Base-by-base conservation (phyloP, 2,113 vertebrate genomes). In the Asarcornis scutulata region DNA sequence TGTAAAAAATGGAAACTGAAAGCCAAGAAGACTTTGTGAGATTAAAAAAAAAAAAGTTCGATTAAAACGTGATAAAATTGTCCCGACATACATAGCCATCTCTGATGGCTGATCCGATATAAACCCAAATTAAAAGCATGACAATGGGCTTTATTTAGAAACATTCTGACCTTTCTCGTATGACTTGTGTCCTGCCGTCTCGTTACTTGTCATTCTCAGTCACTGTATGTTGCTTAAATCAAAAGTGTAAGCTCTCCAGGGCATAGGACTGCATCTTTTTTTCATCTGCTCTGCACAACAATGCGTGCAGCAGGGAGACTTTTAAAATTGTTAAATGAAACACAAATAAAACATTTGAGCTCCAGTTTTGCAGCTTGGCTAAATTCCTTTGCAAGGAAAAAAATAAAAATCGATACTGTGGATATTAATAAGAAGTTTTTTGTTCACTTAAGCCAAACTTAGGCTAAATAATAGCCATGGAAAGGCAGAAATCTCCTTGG, bases 101-200 rank as follows among this genome's bases (percentile, higher is more conserved):
- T 75, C 40, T 53, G 71, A 91, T 59, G 44, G 55, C 15, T 72
- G 48, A 79, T 67, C 80, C 72, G 48, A 13, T 78, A 81, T 12
- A 86, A 95, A 79, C 31, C 32, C 48, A 86, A 91, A 91, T 91
- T 94, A 91, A 97, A 86, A 91, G 66, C 66, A 88, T 53, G 62
- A 96, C 90, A 94, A 95, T 96, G 36, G 86, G 66, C 46, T 96
- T 94, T 96, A 96, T 95, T 96, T 97, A 91, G 90, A 93, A 97
- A 75, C 31, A 64, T 76, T 55, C 58, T 78, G 94, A 96, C 95
- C 89, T 91, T 82, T 95, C 58, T 95, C 8, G 11, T 96, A 92
- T 77, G 88, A 93, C 88, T 95, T 36, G 78, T 88, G 88, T 96
- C 86, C 90, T 96, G 83, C 92, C 53, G 81, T 92, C 92, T 93